These are phyloP conservation scores for Haemorhous mexicanus DNA, from an alignment of 2,113 vertebrate genomes.

Conservation along the genomic window DNA sequence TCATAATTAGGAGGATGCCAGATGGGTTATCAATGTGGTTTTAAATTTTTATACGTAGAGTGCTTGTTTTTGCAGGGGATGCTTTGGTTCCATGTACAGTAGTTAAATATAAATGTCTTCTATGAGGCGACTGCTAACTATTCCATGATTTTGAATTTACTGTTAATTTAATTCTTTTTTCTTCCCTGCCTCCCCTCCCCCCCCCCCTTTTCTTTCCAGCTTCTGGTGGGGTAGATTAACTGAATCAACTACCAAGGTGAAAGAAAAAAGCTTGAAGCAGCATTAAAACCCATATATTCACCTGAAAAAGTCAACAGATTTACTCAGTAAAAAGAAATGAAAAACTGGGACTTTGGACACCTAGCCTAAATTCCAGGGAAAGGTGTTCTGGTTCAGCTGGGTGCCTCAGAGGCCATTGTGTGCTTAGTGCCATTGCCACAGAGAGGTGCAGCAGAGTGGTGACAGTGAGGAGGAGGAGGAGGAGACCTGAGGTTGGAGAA, in stretches of 20 bases:
- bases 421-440: neutral
- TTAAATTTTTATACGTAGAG: slow-evolving; percentile 75
- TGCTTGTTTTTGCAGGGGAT: slow-evolving; percentile 49
- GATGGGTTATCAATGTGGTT: slow-evolving; percentile 78
- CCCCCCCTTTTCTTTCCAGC: neutral
- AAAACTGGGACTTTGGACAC: neutral
- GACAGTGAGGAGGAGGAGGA: neutral
- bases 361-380: neutral
- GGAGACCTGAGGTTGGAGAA: neutral
- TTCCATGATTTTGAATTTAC: slow-evolving; percentile 20
- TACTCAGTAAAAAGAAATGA: neutral
- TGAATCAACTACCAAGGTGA: neutral
- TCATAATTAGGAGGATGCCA: slow-evolving; percentile 75
- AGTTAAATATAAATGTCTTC: slow-evolving; percentile 65
- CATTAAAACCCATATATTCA: neutral
- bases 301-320: neutral
- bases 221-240: neutral
- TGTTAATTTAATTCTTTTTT: slow-evolving; percentile 33
- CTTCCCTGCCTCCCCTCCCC: rapidly evolving
- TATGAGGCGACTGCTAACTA: slow-evolving; percentile 32
- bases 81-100: slow-evolving; percentile 34
- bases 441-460: rapidly evolving
- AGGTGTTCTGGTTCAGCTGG: neutral
- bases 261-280: neutral
- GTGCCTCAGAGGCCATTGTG: neutral